Base-by-base conservation (phyloP, 1,140 invertebrate species). In the Macrosteles quadrilineatus region DNA sequence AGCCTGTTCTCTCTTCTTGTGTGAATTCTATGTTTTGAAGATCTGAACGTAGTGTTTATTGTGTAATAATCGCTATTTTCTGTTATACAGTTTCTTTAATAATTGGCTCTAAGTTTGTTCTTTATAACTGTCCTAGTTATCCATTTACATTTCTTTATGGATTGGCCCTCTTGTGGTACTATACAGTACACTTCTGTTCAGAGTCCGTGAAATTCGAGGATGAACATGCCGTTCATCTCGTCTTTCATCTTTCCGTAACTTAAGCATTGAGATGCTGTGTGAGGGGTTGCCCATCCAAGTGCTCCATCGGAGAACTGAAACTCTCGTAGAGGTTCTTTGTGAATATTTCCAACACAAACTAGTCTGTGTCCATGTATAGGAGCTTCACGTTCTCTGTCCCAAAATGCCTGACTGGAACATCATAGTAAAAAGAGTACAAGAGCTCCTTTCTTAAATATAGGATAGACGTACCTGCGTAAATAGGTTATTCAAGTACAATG, bases 211-310 rank as follows among this genome's bases (percentile, higher is more conserved):
- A 79, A 84, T 73, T 79, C 74, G 9, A 45, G 71, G 59, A 83
- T n/a, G n/a, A n/a, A n/a, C n/a, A n/a, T n/a, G n/a, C n/a, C n/a
- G n/a, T n/a, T n/a, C n/a, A n/a, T n/a, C 75, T 85, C 83, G 76
- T 83, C 81, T 76, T 83, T 85, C 72, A 84, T 79, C 74, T 81
- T 77, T 3, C 83, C 82, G 0, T 23, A 1, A 81, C 77, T 72
- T 85, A 84, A 72, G 82, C 83, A 55, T 68, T 68, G 2, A 43
- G 27, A 29, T 21, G 25, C 53, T 59, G n/a, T 67, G 57, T 11
- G 17, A 11, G 40, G 66, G 55, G 59, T 63, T 36, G 32, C 62
- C 55, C 19, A 67, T 71, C 73, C 63, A 74, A 73, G 21, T 69
- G 32, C n/a, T 9, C 23, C 63, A 55, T 0, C 19, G 67, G 63